Percentiles rank a stretch among this genome's conserved stretches.
These are phyloP conservation scores for Herpetotheres cachinnans DNA, from an alignment of 2,113 vertebrate species.

Conservation along the genomic window DNA sequence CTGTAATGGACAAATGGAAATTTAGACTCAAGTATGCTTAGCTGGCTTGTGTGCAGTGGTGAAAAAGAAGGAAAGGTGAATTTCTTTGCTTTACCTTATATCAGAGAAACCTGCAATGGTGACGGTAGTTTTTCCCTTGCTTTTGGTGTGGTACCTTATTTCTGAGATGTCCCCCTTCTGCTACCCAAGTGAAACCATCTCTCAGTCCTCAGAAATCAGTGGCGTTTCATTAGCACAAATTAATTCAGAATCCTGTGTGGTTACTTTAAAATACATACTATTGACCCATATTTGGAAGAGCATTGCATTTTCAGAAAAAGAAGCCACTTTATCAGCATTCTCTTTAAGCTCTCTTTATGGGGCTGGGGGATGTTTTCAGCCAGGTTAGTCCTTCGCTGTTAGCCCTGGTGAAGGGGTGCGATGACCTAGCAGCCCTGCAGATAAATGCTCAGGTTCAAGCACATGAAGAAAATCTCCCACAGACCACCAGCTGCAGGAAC, in stretches of 20 bases:
- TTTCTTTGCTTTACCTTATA: neutral
- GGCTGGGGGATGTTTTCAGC: neutral
- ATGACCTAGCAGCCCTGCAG: neutral
- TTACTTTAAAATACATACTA: constrained; percentile 21
- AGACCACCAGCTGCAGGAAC: neutral
- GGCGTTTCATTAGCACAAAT: neutral
- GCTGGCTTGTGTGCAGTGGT: neutral
- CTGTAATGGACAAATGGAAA: constrained; percentile 57
- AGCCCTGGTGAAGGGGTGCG: neutral
- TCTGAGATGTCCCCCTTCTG: neutral
- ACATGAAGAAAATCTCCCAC: neutral
- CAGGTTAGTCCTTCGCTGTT: neutral
- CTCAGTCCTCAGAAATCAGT: neutral
- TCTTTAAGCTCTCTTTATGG: neutral
- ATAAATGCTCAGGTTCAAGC: neutral
- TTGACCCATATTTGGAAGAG: neutral
- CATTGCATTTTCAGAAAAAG: neutral
- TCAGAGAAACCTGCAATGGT: neutral
- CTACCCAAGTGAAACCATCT: neutral
- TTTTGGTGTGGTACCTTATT: constrained; percentile 31
- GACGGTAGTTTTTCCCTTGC: neutral
- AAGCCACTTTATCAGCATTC: neutral
- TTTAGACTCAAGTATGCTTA: constrained; percentile 2
- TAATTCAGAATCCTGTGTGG: neutral
- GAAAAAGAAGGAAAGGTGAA: constrained; percentile 4